Conservation (phyloP, 2,797 vertebrate genomes). For the Odontamblyopus rebecca region DNA sequence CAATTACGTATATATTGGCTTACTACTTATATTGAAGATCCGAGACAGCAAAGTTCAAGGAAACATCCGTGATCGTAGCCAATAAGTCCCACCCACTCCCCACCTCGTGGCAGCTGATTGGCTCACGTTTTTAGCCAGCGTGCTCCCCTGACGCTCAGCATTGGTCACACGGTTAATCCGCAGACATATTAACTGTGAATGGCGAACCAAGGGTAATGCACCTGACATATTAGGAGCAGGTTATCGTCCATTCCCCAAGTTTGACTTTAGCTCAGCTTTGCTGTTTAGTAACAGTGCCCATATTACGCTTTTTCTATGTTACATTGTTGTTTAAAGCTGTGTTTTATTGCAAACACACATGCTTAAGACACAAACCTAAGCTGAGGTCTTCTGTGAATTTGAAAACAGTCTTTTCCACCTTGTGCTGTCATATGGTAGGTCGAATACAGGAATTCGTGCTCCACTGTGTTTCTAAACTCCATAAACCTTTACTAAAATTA, state of each 20-base stretch:
- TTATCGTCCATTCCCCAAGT: neutral
- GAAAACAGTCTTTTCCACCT: no score
- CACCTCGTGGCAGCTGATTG: slow-evolving; percentile 44
- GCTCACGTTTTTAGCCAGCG: neutral
- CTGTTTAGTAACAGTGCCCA: no score
- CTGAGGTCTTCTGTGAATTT: no score
- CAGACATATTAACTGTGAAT: slow-evolving; percentile 1
- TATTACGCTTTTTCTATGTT: no score
- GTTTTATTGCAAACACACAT: no score
- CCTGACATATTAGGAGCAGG: neutral
- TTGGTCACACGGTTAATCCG: slow-evolving; percentile 19
- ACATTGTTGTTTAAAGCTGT: no score
- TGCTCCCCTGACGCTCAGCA: slow-evolving; percentile 25
- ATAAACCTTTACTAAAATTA: no score
- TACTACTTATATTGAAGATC: slow-evolving; percentile 59
- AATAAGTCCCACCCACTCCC: slow-evolving; percentile 53
- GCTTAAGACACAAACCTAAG: no score
- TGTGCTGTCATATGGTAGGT: no score
- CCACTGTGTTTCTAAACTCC: no score
- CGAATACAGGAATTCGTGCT: no score
- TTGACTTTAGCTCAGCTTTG: neutral
- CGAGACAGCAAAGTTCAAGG: slow-evolving; percentile 65
- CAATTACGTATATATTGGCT: slow-evolving; percentile 6
- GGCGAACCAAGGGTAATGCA: slow-evolving; percentile 5
- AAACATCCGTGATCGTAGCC: slow-evolving; percentile 60